phyloP scores from a whole-genome alignment of 2,888 invertebrate genomes.

The Phasia obesa region DNA sequence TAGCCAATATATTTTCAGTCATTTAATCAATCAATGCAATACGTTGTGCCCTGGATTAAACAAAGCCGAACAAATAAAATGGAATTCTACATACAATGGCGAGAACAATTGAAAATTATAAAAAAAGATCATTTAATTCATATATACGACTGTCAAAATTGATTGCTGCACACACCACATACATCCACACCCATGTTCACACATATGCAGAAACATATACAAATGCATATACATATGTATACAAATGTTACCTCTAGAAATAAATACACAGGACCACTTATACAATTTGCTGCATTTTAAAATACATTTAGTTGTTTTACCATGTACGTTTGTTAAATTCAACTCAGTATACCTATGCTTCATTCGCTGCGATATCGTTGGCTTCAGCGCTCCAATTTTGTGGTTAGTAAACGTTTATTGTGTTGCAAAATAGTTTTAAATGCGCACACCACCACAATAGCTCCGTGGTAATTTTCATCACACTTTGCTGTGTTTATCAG shows the following conservation, averaged over 20 bases:
- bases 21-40: constrained; percentile 56
- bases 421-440: constrained; percentile 66
- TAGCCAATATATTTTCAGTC: background rate
- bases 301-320: constrained; percentile 18
- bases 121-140: constrained; percentile 35
- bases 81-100: background rate
- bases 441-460: constrained; percentile 58
- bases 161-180: constrained; percentile 20
- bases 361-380: constrained; percentile 32
- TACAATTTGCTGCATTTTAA: constrained; percentile 7
- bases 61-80: constrained; percentile 11
- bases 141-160: constrained; percentile 33
- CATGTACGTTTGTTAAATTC: constrained; percentile 26
- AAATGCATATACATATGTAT: background rate
- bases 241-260: background rate
- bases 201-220: background rate
- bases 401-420: constrained; percentile 68
- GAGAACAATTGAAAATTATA: background rate
- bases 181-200: background rate
- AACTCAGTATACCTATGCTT: constrained; percentile 48
- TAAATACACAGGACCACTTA: background rate
- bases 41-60: constrained; percentile 5
- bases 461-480: constrained; percentile 65
- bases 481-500: constrained; percentile 55
- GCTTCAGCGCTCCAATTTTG: constrained; percentile 61